These are phyloP conservation scores for Drosophila koepferae DNA, from an alignment of 2,888 invertebrate genomes.

Conservation along the genomic window DNA sequence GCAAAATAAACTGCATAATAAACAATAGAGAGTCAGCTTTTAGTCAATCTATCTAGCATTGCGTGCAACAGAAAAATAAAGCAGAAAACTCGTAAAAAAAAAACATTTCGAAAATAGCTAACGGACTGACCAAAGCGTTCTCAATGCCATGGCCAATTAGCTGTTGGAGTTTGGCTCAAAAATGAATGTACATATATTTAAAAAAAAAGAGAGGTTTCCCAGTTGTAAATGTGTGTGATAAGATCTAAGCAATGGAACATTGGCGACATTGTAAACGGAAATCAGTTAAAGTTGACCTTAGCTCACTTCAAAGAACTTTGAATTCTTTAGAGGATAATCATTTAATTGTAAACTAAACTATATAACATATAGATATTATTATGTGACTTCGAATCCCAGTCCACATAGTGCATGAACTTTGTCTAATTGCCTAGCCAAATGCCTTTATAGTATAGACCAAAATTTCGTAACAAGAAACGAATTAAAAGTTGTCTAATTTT, in stretches of 20 bases:
- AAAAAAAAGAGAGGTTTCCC: slow-evolving; percentile 35
- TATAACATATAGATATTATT: not conserved
- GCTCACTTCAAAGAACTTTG: not conserved
- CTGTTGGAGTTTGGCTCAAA: not conserved
- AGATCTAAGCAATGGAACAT: not conserved
- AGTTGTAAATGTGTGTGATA: slow-evolving; percentile 35
- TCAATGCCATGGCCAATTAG: slow-evolving; percentile 67
- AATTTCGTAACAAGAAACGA: not conserved
- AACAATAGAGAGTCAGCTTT: slow-evolving; percentile 19
- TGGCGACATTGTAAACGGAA: slow-evolving; percentile 38
- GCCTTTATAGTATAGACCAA: not conserved
- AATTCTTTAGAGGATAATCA: not conserved
- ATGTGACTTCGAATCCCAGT: not conserved
- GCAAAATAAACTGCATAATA: not conserved
- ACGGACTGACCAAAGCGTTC: slow-evolving; percentile 55
- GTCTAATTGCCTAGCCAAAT: not conserved
- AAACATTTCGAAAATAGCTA: slow-evolving; percentile 27
- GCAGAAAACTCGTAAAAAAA: slow-evolving; percentile 18
- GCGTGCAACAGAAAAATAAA: slow-evolving; percentile 36
- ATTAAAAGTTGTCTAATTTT: not conserved
- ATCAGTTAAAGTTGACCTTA: slow-evolving; percentile 48
- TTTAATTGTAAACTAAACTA: not conserved
- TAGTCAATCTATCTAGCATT: slow-evolving; percentile 27
- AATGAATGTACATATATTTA: slow-evolving; percentile 5
- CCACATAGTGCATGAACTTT: not conserved